A percentile compares a stretch with the other conserved stretches of the same genome.
These are phyloP conservation scores for Crotalus adamanteus DNA, from an alignment of 2,797 vertebrate genomes.

Conservation along the genomic window DNA sequence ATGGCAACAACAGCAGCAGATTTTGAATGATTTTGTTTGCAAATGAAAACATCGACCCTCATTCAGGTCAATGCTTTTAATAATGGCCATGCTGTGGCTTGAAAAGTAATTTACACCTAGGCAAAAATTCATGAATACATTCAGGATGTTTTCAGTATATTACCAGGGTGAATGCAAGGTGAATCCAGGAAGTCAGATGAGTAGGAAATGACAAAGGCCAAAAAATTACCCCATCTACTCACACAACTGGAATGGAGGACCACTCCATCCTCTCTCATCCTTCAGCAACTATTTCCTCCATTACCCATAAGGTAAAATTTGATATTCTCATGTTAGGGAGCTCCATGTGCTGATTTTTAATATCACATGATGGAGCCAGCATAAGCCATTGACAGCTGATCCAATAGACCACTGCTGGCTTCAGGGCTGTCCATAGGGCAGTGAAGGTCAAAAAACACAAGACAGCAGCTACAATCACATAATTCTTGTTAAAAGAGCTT, in stretches of 20 bases:
- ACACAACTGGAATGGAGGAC: neutral
- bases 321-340: neutral
- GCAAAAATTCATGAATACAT: neutral
- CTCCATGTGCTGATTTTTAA: neutral
- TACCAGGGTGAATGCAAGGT: neutral
- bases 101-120: slow-evolving; percentile 24
- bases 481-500: neutral
- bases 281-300: neutral
- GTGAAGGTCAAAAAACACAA: neutral
- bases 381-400: neutral
- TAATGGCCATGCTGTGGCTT: slow-evolving; percentile 14
- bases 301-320: neutral
- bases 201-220: neutral
- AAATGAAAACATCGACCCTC: slow-evolving; percentile 18
- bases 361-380: neutral
- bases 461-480: neutral
- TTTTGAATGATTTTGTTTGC: slow-evolving; percentile 30
- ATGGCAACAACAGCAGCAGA: slow-evolving; percentile 7
- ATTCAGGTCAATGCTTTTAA: slow-evolving; percentile 25
- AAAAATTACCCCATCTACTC: neutral
- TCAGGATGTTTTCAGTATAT: neutral
- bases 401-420: neutral
- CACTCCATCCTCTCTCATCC: neutral
- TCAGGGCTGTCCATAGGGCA: neutral
- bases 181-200: slow-evolving; percentile 2